Base-by-base conservation (phyloP, 2,888 invertebrate genomes). In the Yponomeuta malinellus region DNA sequence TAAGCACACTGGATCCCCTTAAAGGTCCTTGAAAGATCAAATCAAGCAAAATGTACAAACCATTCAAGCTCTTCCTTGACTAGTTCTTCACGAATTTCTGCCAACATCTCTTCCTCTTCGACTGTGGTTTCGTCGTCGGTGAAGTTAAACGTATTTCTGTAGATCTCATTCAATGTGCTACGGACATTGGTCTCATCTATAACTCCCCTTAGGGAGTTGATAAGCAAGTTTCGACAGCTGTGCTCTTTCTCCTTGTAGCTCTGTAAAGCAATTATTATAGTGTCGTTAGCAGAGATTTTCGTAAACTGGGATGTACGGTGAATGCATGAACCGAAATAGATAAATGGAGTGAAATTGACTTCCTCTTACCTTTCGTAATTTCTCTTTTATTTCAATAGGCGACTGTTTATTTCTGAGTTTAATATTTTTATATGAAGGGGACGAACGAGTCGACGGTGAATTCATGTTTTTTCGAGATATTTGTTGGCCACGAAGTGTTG, bases 51-150 rank as follows among this genome's bases (percentile, higher is more conserved):
- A 65, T 63, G 23, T 8, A 75, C 74, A 72, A 79, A 91, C 90
- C 92, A 90, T 74, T 89, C 79, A 48, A 89, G 74, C 79, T 92
- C 91, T 76, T 90, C 90, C 74, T 89, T 86, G 23, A 92, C 81
- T 69, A 92, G 80, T 76, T 92, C 90, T 74, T 82, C 81, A 79
- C 84, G 85, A 67, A 92, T 80, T 77, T 87, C 86, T 73, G 87
- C 83, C 64, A 89, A 75, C 6, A 87, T 71, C 72, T 85, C 74
- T 79, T 91, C 91, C 76, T 91, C 87, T 73, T 80, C 82, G 77
- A 86, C 82, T 69, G 79, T 72, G 23, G 72, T 73, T 64, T 72
- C 71, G 68, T 79, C 77, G 72, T 80, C 74, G 63, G 78, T 71
- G 72, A 81, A 81, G 74, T 83, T 77, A 74, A 87, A 88, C 80